Conservation (phyloP, 2,797 vertebrate genomes). For the Onychomys arenicola region DNA sequence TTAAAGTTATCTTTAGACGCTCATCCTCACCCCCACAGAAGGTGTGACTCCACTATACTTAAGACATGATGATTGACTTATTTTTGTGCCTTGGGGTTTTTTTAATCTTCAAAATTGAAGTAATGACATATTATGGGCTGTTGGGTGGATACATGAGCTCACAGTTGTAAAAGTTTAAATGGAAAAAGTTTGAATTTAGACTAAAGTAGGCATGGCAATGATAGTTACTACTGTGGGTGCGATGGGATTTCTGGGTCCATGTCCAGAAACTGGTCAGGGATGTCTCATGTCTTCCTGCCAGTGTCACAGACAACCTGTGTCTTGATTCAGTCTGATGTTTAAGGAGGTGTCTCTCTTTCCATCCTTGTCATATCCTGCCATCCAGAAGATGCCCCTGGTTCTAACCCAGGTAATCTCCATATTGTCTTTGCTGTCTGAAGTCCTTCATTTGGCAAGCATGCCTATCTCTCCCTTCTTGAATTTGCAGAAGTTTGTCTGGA, state of each 20-base stretch:
- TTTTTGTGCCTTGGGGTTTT: slow-evolving; percentile 66
- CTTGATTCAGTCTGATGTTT: not conserved
- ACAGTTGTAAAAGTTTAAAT: slow-evolving; percentile 60
- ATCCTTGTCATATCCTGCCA: not conserved
- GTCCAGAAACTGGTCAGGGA: not conserved
- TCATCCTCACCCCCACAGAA: slow-evolving; percentile 21
- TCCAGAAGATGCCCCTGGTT: not conserved
- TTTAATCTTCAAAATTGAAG: slow-evolving; percentile 60
- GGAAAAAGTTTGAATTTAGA: slow-evolving; percentile 41
- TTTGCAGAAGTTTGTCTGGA: not conserved
- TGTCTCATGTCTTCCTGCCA: not conserved
- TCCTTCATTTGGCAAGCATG: not conserved
- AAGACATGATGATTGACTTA: slow-evolving; percentile 64
- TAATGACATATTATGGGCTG: slow-evolving; percentile 58
- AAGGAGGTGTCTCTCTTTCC: not conserved
- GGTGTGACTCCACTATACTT: slow-evolving; percentile 56
- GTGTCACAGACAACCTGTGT: not conserved
- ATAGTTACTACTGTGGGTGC: not conserved
- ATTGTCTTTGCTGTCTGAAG: not conserved
- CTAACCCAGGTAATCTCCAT: too few relatives aligned
- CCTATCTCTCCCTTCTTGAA: not conserved
- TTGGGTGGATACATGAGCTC: not conserved
- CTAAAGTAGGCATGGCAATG: slow-evolving; percentile 24
- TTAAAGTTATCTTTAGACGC: slow-evolving; percentile 56
- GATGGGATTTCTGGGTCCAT: not conserved